Evolutionary conservation across 2,113 vertebrate species (phyloP).

Genomic region (Psilopsiagon aurifrons): DNA sequence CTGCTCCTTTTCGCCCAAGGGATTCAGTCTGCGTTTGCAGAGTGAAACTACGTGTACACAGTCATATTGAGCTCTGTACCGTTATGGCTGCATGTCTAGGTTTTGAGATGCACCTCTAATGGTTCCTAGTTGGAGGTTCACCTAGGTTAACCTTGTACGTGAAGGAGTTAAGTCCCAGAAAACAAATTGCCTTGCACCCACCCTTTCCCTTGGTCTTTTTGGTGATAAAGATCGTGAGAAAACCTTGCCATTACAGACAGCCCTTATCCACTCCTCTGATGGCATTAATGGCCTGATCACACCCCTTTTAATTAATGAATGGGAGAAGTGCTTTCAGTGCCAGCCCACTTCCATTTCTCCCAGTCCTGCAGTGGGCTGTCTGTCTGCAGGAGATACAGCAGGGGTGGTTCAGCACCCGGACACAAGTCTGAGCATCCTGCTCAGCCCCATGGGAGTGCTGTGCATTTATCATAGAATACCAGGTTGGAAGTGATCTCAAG

Average conservation of each 20-base stretch:
- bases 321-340: background rate
- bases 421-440: fast-evolving
- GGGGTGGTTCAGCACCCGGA: background rate
- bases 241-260: background rate
- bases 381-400: fast-evolving
- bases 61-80: fast-evolving
- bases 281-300: conserved; percentile 20
- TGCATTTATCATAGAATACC: background rate
- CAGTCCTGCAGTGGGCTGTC: background rate
- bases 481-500: background rate
- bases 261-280: background rate
- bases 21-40: background rate
- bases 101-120: background rate
- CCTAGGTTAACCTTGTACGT: background rate
- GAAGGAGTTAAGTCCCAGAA: background rate
- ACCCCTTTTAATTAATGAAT: conserved; percentile 54
- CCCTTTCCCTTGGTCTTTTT: background rate
- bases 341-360: background rate
- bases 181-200: background rate
- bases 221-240: conserved; percentile 28
- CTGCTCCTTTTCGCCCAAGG: background rate
- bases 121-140: background rate
- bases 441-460: fast-evolving
- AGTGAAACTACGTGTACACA: background rate
- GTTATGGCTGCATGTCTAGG: fast-evolving